These are phyloP conservation scores for Cerastis rubricosa DNA, from an alignment of 2,888 invertebrate species.

Conservation along the genomic window DNA sequence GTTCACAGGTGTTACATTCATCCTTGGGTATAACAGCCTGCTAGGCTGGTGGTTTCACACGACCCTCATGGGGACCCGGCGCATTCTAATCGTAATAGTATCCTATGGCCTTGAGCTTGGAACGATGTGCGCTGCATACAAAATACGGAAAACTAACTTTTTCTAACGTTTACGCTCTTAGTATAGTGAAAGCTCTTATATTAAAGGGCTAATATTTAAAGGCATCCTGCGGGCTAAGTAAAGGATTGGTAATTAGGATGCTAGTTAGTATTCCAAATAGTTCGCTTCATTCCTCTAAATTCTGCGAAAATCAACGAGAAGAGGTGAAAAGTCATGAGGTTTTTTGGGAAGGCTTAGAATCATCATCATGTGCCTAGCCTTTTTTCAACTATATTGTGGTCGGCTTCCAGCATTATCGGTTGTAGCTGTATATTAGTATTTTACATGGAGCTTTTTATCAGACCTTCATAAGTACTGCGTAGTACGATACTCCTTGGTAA, in stretches of 20 bases:
- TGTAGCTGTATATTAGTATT: too few relatives aligned
- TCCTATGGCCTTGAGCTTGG: constrained; percentile 34
- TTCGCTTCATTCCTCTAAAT: neutral
- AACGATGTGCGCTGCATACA: constrained; percentile 30
- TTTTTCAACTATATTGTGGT: neutral
- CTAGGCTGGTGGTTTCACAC: constrained; percentile 9
- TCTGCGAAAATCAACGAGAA: neutral
- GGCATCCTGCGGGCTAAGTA: neutral
- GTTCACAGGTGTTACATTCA: constrained; percentile 45
- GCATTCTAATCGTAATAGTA: constrained; percentile 42
- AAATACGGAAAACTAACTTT: neutral
- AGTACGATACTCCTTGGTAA: too few relatives aligned
- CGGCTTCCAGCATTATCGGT: too few relatives aligned
- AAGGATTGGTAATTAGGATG: neutral
- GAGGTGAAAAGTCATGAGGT: neutral
- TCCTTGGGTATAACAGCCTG: constrained; percentile 10
- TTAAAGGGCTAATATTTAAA: neutral
- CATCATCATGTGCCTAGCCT: neutral
- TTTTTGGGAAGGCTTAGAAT: neutral
- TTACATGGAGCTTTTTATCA: too few relatives aligned
- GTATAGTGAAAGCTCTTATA: neutral
- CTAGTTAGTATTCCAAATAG: neutral
- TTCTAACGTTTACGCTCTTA: too few relatives aligned
- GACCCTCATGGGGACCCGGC: constrained; percentile 27
- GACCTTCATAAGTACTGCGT: too few relatives aligned